Evolutionary conservation across 2,797 vertebrate genomes (phyloP).

Genomic region (Rhincodon typus): DNA sequence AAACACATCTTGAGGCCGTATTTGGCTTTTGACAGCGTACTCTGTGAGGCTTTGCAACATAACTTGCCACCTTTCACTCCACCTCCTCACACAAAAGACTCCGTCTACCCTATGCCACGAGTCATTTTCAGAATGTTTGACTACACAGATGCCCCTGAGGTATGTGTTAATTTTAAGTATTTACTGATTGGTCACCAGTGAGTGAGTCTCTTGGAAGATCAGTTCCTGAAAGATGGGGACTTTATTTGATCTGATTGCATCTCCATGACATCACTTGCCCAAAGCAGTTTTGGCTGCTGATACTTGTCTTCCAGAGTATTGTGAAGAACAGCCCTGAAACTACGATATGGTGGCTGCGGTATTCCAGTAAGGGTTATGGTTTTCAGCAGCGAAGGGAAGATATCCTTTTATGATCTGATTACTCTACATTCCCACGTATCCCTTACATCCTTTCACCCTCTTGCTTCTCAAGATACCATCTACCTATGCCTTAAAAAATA

Average conservation of each 20-base stretch:
- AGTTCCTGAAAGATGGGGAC: not conserved
- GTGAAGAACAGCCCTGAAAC: not conserved
- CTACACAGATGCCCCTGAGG: slow-evolving; percentile 97
- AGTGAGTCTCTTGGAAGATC: not conserved
- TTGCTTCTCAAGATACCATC: no score
- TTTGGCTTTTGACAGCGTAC: slow-evolving; percentile 92
- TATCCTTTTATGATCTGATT: not conserved
- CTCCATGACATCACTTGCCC: not conserved
- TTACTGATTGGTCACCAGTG: not conserved
- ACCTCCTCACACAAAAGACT: slow-evolving; percentile 82
- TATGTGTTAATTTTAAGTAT: slow-evolving; percentile 44
- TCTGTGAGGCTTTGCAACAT: slow-evolving; percentile 94
- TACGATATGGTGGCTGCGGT: not conserved
- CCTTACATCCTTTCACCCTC: no score
- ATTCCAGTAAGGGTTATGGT: not conserved
- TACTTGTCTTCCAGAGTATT: not conserved
- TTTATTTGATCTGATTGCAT: not conserved
- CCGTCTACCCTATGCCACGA: slow-evolving; percentile 80
- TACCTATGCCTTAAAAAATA: no score
- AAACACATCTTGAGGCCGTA: slow-evolving; percentile 92
- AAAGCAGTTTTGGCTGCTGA: not conserved
- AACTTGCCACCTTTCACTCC: slow-evolving; percentile 95
- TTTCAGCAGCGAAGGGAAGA: not conserved
- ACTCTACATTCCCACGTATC: no score
- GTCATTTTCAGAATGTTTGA: slow-evolving; percentile 97